phyloP scores from a whole-genome alignment of 2,113 vertebrate species.

The Uria aalge region DNA sequence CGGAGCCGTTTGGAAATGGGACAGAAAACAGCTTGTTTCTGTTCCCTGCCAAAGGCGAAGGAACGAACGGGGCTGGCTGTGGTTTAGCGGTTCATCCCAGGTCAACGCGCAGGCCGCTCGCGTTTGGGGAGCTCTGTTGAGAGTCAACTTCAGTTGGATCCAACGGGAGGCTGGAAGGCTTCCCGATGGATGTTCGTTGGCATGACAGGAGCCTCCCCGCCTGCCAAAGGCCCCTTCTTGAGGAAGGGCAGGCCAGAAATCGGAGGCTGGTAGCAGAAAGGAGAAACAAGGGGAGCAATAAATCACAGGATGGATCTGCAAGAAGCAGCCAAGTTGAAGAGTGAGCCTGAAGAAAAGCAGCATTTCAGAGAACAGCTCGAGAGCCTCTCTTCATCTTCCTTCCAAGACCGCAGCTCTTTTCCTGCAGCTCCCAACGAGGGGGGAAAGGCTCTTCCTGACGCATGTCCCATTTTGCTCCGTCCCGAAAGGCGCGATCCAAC shows the following conservation, averaged over 20 bases:
- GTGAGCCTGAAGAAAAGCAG: not conserved
- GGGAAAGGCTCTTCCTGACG: not conserved
- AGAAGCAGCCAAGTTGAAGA: not conserved
- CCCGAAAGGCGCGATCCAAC: not conserved
- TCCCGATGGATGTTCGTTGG: not conserved
- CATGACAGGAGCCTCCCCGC: not conserved
- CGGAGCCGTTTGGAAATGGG: not conserved
- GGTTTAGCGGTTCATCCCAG: not conserved
- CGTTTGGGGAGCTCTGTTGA: not conserved
- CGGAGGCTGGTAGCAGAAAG: not conserved
- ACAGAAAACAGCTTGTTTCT: slow-evolving; percentile 14
- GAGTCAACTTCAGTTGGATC: not conserved
- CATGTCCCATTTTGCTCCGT: fast-evolving
- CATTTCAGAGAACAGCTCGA: not conserved
- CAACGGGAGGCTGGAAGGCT: not conserved
- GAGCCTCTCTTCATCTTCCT: not conserved
- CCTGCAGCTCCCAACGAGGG: not conserved
- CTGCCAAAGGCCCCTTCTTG: not conserved
- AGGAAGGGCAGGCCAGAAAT: not conserved
- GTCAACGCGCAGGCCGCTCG: not conserved
- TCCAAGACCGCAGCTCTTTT: not conserved
- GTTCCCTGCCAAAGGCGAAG: slow-evolving; percentile 3
- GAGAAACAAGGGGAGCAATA: not conserved
- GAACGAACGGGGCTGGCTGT: not conserved
- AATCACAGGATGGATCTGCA: not conserved